These are phyloP conservation scores for Chelidonichthys spinosus DNA, from an alignment of 2,797 vertebrate genomes.

Conservation along the genomic window DNA sequence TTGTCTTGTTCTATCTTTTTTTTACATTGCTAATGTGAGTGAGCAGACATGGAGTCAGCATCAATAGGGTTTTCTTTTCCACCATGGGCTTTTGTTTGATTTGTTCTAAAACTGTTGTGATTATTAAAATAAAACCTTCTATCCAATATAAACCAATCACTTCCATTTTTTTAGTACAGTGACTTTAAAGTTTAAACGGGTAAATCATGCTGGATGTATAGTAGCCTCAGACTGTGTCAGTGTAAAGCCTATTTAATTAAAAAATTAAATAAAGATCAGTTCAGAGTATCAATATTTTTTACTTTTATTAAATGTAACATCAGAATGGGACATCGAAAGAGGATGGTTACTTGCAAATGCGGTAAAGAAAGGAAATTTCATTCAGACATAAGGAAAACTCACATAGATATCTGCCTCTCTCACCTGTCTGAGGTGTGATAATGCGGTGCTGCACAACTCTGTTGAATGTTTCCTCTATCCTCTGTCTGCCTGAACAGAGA, in stretches of 20 bases:
- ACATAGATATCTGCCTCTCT: not conserved
- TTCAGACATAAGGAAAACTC: not conserved
- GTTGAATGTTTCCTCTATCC: constrained; percentile 24
- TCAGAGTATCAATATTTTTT: not conserved
- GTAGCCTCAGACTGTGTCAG: not conserved
- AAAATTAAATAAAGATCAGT: not conserved
- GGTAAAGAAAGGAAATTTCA: not conserved
- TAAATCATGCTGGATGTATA: constrained; percentile 12
- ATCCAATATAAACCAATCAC: constrained; percentile 7
- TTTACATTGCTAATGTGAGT: constrained; percentile 3
- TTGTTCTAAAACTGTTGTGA: constrained; percentile 23
- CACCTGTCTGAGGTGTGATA: constrained; percentile 33
- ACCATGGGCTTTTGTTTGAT: constrained; percentile 20
- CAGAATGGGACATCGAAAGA: not conserved
- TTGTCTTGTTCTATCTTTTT: constrained; percentile 1
- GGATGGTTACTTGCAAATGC: not conserved
- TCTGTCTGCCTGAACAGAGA: constrained; percentile 18
- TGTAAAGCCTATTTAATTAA: not conserved
- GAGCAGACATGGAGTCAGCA: too few relatives aligned
- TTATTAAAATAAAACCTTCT: constrained; percentile 31
- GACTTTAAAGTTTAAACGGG: constrained; percentile 5
- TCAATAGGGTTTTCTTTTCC: too few relatives aligned
- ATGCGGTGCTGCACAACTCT: not conserved
- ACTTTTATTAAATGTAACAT: not conserved
- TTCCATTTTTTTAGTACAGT: constrained; percentile 2